Evolutionary conservation across 2,113 vertebrate species (phyloP).

Genomic region (Xenotilapia caudafasciata): DNA sequence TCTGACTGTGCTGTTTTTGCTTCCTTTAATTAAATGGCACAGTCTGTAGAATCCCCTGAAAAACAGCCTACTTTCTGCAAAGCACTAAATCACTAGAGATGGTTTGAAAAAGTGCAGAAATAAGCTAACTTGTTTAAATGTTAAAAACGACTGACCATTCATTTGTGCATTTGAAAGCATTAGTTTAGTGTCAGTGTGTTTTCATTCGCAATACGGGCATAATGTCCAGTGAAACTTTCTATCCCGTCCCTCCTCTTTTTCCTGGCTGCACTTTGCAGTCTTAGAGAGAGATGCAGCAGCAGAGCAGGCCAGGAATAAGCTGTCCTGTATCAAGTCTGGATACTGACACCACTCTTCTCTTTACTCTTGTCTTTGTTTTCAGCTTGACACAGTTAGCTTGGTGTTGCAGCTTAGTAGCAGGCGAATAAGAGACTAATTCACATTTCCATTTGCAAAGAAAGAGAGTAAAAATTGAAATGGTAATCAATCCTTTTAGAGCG

Average conservation of each 20-base stretch:
- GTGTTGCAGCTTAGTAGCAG: not conserved
- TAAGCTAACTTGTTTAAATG: not conserved
- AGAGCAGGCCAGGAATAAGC: constrained; percentile 1
- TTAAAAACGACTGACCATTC: not conserved
- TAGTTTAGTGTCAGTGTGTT: not conserved
- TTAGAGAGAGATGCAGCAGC: not conserved
- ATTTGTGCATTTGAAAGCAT: not conserved
- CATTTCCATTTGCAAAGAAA: constrained; percentile 28
- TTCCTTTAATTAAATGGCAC: not conserved
- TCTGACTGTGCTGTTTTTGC: not conserved
- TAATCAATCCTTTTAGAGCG: constrained; percentile 50
- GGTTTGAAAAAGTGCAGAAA: not conserved
- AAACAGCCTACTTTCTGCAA: not conserved
- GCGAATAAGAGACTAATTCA: not conserved
- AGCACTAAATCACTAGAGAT: not conserved
- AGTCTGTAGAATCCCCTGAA: not conserved
- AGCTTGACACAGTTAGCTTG: not conserved
- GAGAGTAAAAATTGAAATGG: constrained; percentile 10
- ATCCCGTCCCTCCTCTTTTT: not conserved
- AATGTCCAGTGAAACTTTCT: not conserved
- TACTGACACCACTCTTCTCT: not conserved
- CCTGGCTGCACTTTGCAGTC: not conserved
- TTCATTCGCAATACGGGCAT: not conserved
- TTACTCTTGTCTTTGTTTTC: not conserved
- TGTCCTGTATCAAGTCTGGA: constrained; percentile 1